Evolutionary conservation across 1,140 invertebrate species (phyloP).

Genomic region (Drosophila triauraria): DNA sequence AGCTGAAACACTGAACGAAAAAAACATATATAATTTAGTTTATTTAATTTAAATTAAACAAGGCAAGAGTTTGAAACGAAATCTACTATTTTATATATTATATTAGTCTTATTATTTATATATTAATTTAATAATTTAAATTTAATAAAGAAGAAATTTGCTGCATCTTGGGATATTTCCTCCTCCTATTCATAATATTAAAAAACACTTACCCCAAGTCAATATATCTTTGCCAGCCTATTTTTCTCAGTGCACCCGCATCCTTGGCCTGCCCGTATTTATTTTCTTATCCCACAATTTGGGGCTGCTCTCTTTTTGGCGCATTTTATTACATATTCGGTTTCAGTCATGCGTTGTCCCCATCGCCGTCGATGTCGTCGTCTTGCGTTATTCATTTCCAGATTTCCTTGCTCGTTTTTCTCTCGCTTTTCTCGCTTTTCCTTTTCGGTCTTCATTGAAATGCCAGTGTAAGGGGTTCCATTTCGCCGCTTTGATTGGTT

Average conservation of each 20-base stretch:
- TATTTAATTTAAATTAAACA: too few relatives aligned
- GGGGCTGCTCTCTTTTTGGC: conserved; percentile 45
- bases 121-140: too few relatives aligned
- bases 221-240: too few relatives aligned
- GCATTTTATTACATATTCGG: conserved; percentile 64
- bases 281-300: conserved; percentile 39
- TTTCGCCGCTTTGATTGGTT: conserved; percentile 75
- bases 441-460: conserved; percentile 52
- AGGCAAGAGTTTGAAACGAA: too few relatives aligned
- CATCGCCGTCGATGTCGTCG: conserved; percentile 21
- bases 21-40: too few relatives aligned
- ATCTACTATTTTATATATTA: too few relatives aligned
- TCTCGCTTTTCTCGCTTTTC: conserved; percentile 7
- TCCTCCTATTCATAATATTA: too few relatives aligned
- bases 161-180: too few relatives aligned
- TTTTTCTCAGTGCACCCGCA: conserved; percentile 8
- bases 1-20: too few relatives aligned
- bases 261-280: conserved; percentile 27
- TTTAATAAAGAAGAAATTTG: too few relatives aligned
- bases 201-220: too few relatives aligned
- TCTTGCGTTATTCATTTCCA: conserved; percentile 76
- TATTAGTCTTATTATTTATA: too few relatives aligned
- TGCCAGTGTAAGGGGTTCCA: conserved; percentile 69
- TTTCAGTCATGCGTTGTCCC: conserved; percentile 70
- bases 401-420: conserved; percentile 4